Conservation (phyloP, 2,888 invertebrate species). For the Dasysyrphus albostriatus region DNA sequence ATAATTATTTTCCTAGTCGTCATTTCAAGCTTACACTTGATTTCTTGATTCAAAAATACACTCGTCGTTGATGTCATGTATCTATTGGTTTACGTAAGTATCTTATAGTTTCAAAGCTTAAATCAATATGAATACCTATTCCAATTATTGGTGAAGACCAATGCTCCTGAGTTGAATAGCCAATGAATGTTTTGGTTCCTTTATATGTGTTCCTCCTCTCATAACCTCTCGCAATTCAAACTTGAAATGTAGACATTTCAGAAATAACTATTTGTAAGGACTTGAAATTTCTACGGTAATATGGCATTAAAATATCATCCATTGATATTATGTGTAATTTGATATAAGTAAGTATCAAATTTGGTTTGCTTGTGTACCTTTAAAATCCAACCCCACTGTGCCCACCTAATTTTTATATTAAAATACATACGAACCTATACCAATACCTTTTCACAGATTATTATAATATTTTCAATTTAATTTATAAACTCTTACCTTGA, state of each 20-base stretch:
- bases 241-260: neutral
- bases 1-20: constrained; percentile 1
- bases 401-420: constrained; percentile 9
- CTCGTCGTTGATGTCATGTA: neutral
- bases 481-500: constrained; percentile 20
- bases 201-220: neutral
- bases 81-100: constrained; percentile 9
- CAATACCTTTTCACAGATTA: constrained; percentile 31
- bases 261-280: neutral
- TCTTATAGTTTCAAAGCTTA: neutral
- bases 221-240: neutral
- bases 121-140: neutral
- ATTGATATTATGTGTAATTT: constrained; percentile 5
- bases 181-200: neutral
- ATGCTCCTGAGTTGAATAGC: neutral
- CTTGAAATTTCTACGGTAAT: neutral
- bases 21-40: constrained; percentile 14
- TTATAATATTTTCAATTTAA: constrained; percentile 39
- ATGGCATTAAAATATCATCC: neutral
- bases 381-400: neutral
- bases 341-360: constrained; percentile 6
- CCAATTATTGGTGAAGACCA: neutral
- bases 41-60: neutral
- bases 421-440: neutral
- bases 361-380: constrained; percentile 10